phyloP scores from a whole-genome alignment of 2,888 invertebrate species.

The Thymelicus sylvestris region DNA sequence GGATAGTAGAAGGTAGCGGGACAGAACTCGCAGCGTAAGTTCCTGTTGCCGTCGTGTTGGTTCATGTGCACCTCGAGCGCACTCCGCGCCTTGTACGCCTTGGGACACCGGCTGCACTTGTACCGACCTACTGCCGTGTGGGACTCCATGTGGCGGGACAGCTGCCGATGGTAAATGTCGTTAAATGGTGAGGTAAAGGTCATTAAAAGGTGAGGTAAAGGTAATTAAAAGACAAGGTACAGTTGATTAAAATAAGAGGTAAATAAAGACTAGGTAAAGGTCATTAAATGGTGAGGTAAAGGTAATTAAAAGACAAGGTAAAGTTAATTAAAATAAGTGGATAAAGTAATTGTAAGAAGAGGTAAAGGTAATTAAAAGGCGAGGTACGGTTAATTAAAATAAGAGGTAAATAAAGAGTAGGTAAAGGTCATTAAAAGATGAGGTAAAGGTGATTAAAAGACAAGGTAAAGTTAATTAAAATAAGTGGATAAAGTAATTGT shows the following conservation, averaged over 20 bases:
- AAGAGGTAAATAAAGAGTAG: neutral
- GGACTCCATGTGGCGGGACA: slow-evolving; percentile 53
- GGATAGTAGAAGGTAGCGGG: slow-evolving; percentile 64
- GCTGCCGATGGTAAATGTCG: slow-evolving; percentile 44
- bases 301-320: neutral
- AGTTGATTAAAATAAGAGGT: neutral
- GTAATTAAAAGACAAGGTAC: neutral
- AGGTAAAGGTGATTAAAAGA: neutral
- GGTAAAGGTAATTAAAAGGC: neutral
- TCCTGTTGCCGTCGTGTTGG: slow-evolving; percentile 69
- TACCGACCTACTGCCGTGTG: slow-evolving; percentile 52
- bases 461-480: neutral
- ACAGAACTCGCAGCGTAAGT: slow-evolving; percentile 71
- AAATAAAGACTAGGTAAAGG: neutral
- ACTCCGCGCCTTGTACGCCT: slow-evolving; percentile 49
- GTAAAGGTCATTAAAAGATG: too few relatives aligned
- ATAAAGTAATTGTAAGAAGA: too few relatives aligned
- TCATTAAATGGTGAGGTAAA: neutral
- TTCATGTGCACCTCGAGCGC: slow-evolving; percentile 55
- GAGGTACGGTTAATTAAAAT: neutral
- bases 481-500: neutral
- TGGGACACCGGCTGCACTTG: slow-evolving; percentile 64
- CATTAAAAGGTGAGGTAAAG: neutral
- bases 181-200: neutral
- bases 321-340: neutral